These are phyloP conservation scores for Cyanoderma ruficeps DNA, from an alignment of 2,113 vertebrate species.

Conservation along the genomic window DNA sequence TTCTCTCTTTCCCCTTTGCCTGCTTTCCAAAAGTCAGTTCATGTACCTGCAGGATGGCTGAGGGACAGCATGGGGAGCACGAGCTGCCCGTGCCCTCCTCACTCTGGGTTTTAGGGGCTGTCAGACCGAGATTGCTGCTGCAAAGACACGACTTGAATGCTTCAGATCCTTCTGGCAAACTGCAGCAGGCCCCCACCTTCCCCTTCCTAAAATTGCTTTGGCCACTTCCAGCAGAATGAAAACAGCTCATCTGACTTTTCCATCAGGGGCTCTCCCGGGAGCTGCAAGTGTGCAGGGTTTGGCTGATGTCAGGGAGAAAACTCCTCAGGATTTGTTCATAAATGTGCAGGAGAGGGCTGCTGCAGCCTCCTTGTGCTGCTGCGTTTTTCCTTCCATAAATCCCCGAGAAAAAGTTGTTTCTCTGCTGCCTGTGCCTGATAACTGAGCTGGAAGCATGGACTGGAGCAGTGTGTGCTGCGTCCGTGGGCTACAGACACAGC, in stretches of 20 bases:
- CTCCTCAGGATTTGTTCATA: not conserved
- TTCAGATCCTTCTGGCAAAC: not conserved
- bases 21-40: not conserved
- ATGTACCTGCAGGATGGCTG: not conserved
- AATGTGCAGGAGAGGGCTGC: not conserved
- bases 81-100: not conserved
- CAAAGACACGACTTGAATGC: not conserved
- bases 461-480: not conserved
- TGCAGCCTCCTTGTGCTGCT: not conserved
- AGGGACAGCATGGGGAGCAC: not conserved
- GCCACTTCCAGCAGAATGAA: not conserved
- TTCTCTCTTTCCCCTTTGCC: not conserved
- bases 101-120: not conserved
- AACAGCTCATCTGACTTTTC: constrained; percentile 13
- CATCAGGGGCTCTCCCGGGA: constrained; percentile 11
- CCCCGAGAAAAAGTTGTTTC: not conserved
- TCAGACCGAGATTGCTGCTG: not conserved
- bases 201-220: not conserved
- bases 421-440: not conserved
- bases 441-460: not conserved
- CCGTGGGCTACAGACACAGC: not conserved
- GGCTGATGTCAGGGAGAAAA: not conserved
- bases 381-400: not conserved
- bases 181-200: not conserved
- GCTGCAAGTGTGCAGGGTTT: not conserved